Evolutionary conservation across 2,888 invertebrate species (phyloP), one percentile per base, ranked within the genome.

Genomic region (Athalia cordata): DNA sequence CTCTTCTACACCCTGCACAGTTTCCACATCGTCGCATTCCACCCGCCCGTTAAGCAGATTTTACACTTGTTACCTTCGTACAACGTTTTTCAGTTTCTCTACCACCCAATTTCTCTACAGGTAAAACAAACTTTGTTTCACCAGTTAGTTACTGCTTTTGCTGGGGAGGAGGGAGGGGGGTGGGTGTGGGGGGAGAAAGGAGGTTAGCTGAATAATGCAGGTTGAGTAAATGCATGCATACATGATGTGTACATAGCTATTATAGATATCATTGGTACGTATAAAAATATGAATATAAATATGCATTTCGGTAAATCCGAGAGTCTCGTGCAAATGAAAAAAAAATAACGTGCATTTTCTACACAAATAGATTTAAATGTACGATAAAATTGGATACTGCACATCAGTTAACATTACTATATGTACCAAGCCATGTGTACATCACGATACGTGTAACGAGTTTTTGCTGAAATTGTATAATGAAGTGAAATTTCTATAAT

Each of bases 21-120:
- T 64, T 75, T 75, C 75, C 62, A n/a, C 75, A 62, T 75, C 75
- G 75, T 64, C 64, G 75, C 75, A 75, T 62, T 75, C 50, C 75
- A 50, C 75, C 62, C 75, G 75, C 75, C 75, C 62, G 75, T 75
- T 75, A 75, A 75, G 75, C 75, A 75, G 75, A 75, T 75, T 75
- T 75, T 75, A 75, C 75, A 75, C 75, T 75, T 75, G 75, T 75
- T 75, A 75, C 64, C 75, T 61, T 52, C 75, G 75, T 75, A 75
- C 75, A 75, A 61, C 62, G 62, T 75, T 75, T 75, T 75, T 75
- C 75, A 75, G 75, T 75, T 64, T 75, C 75, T 75, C 75, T 62
- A 64, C 75, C 62, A 75, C 62, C 75, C 75, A 75, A 75, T 75
- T 75, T 61, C 75, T 75, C 61, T 49, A 49, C 47, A 64, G 62